A percentile compares a stretch with the other conserved stretches of the same genome.
Evolutionary conservation across 2,113 vertebrate species (phyloP).

Genomic region (Lethenteron reissneri): DNA sequence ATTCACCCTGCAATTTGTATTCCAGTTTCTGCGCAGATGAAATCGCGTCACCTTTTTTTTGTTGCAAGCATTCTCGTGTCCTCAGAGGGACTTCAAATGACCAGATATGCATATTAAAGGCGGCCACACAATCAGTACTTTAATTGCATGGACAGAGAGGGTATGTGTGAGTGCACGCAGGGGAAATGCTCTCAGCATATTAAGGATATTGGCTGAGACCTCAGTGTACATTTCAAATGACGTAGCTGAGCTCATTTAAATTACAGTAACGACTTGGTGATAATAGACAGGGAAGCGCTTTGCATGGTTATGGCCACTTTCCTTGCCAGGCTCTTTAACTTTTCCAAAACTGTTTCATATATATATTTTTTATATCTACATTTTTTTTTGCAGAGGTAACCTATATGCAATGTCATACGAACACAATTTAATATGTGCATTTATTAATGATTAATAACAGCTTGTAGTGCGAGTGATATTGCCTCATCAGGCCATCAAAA

Average conservation of each 20-base stretch:
- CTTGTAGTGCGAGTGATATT: too few relatives aligned
- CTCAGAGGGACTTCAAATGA: constrained; percentile 5
- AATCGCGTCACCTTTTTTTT: background rate
- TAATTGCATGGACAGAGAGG: constrained; percentile 6
- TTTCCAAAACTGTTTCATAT: too few relatives aligned
- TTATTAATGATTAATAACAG: too few relatives aligned
- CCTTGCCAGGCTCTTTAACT: background rate
- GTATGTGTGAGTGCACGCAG: constrained; percentile 1
- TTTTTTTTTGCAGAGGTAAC: too few relatives aligned
- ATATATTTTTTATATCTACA: too few relatives aligned
- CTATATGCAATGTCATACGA: too few relatives aligned
- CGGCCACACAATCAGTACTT: constrained; percentile 4
- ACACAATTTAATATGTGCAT: too few relatives aligned
- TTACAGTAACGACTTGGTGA: constrained; percentile 5
- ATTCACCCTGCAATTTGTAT: background rate
- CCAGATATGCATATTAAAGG: constrained; percentile 7
- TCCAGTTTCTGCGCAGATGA: constrained; percentile 5
- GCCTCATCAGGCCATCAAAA: too few relatives aligned
- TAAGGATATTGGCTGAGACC: constrained; percentile 5
- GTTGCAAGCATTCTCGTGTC: background rate
- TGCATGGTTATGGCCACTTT: constrained; percentile 3
- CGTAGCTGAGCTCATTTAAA: constrained; percentile 1
- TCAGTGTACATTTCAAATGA: constrained; percentile 1
- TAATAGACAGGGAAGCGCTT: constrained; percentile 1
- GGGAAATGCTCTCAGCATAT: constrained; percentile 6